Percentiles rank a stretch among this genome's conserved stretches.
Conservation (phyloP, 2,797 vertebrate genomes). For the Protosalanx chinensis region DNA sequence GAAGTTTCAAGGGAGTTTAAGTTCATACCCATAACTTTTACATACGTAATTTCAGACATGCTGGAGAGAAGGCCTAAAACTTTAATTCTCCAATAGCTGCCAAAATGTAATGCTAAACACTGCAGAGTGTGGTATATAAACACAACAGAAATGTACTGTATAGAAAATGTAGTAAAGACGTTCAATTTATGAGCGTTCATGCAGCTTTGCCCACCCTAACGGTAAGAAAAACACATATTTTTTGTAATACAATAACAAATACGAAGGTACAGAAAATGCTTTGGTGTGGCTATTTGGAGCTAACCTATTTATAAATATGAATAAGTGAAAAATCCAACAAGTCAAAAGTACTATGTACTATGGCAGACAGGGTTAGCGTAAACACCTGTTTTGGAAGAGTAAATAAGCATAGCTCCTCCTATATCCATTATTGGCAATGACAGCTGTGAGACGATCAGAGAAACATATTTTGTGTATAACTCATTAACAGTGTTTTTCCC, state of each 20-base stretch:
- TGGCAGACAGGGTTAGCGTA: background rate
- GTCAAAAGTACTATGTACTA: background rate
- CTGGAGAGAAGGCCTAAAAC: too few relatives aligned
- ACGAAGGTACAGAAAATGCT: too few relatives aligned
- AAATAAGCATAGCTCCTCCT: background rate
- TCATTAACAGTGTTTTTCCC: conserved; percentile 10
- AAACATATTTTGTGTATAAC: background rate
- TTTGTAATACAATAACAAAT: too few relatives aligned
- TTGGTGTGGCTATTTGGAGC: too few relatives aligned
- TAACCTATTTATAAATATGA: background rate
- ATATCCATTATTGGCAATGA: background rate
- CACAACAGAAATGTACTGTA: background rate
- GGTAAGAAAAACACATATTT: conserved; percentile 2
- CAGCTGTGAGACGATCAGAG: background rate
- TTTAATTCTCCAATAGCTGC: background rate
- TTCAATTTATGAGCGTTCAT: background rate
- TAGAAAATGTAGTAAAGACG: background rate
- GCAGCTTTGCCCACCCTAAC: background rate
- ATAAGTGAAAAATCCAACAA: background rate
- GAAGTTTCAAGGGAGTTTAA: too few relatives aligned
- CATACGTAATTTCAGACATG: too few relatives aligned
- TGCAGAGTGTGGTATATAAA: background rate
- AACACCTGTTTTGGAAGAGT: background rate
- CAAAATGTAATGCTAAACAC: background rate
- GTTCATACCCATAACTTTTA: too few relatives aligned